Evolutionary conservation across 2,113 vertebrate genomes (phyloP).

Genomic region (Percopsis transmontana): DNA sequence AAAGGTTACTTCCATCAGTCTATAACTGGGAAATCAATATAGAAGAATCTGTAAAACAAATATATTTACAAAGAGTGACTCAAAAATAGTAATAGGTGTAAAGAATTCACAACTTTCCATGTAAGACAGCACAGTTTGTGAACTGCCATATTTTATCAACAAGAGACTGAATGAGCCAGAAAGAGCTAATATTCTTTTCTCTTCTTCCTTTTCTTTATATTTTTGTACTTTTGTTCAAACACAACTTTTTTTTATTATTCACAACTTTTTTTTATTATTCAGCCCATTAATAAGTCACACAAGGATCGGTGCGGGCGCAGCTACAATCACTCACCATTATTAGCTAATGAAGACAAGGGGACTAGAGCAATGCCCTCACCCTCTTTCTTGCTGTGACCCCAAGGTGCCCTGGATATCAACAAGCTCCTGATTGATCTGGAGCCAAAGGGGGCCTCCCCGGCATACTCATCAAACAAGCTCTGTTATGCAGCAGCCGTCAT

Average conservation of each 20-base stretch:
- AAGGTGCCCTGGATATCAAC: constrained; percentile 49
- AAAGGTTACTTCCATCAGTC: too few species aligned
- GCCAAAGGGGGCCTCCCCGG: constrained; percentile 10
- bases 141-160: too few species aligned
- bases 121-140: too few species aligned
- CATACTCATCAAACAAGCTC: constrained; percentile 45
- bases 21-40: too few species aligned
- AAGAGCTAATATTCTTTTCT: background rate
- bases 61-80: too few species aligned
- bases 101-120: too few species aligned
- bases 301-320: constrained; percentile 36
- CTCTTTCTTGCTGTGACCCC: constrained; percentile 52
- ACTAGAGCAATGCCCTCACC: constrained; percentile 34
- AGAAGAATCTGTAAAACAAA: too few species aligned
- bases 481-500: constrained; percentile 18
- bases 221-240: constrained; percentile 1
- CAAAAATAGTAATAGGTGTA: too few species aligned
- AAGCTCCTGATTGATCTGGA: constrained; percentile 56
- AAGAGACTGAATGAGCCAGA: constrained; percentile 9
- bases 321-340: constrained; percentile 57
- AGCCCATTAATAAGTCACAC: constrained; percentile 13
- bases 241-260: background rate
- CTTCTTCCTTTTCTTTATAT: background rate
- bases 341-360: constrained; percentile 70
- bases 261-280: constrained; percentile 13